phyloP scores from a whole-genome alignment of 2,888 invertebrate genomes.

The Himalopsyche anomala region DNA sequence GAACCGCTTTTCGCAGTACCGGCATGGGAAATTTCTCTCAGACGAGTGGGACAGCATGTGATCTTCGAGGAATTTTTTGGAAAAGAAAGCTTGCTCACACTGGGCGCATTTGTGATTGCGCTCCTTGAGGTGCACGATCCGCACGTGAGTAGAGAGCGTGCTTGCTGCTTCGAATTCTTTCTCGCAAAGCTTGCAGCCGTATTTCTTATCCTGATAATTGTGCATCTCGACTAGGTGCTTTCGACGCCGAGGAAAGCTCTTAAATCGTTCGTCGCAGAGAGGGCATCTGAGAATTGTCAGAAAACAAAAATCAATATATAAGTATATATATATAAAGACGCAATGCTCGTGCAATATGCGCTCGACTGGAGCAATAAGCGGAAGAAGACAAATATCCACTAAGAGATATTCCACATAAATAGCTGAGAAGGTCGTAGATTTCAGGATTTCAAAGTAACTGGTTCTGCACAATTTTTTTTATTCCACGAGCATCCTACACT shows the following conservation, averaged over 20 bases:
- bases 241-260: constrained; percentile 72
- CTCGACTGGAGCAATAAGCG: too few species aligned
- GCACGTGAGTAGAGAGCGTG: constrained; percentile 45
- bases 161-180: constrained; percentile 23
- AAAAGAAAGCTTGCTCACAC: constrained; percentile 51
- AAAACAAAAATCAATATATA: too few species aligned
- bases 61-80: background rate
- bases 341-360: too few species aligned
- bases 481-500: too few species aligned
- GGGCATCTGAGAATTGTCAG: constrained; percentile 68
- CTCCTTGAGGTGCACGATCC: constrained; percentile 40
- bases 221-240: constrained; percentile 71
- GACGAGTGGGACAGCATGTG: constrained; percentile 54
- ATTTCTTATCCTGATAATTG: constrained; percentile 43
- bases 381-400: too few species aligned
- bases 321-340: too few species aligned
- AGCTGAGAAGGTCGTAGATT: too few species aligned
- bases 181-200: constrained; percentile 53
- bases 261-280: constrained; percentile 70
- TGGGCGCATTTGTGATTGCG: constrained; percentile 45
- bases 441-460: too few species aligned
- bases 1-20: constrained; percentile 49
- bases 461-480: too few species aligned
- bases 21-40: constrained; percentile 48
- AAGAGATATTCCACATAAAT: too few species aligned